Percentiles rank a stretch among this genome's conserved stretches.
These are phyloP conservation scores for Lycopodina hypogea DNA, from an alignment of 37 sponge, comb jelly and placozoan species.

Conservation along the genomic window DNA sequence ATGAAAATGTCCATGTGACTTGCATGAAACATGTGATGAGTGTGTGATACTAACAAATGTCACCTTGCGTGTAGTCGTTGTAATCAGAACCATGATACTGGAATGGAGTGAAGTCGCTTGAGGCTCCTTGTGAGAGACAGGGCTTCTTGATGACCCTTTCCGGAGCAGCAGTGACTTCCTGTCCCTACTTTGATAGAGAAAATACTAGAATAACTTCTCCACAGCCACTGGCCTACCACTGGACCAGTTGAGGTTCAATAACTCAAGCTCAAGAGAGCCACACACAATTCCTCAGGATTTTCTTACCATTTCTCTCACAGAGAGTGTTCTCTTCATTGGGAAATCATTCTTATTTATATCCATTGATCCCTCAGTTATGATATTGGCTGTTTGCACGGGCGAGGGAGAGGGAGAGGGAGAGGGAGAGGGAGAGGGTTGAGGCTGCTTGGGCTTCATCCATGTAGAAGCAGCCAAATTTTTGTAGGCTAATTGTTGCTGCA, in stretches of 20 bases:
- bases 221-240: too few relatives aligned
- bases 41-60: background rate
- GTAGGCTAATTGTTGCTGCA: constrained; percentile 11
- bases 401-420: too few relatives aligned
- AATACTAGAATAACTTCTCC: too few relatives aligned
- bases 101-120: constrained; percentile 17
- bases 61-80: constrained; percentile 25
- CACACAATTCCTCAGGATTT: too few relatives aligned
- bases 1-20: too few relatives aligned
- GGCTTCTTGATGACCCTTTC: background rate
- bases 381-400: background rate
- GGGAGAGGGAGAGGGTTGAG: too few relatives aligned
- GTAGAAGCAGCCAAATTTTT: background rate
- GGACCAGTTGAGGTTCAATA: too few relatives aligned
- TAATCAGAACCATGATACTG: constrained; percentile 27
- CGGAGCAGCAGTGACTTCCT: background rate
- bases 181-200: background rate
- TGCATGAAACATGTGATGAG: too few relatives aligned
- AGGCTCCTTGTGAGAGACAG: background rate
- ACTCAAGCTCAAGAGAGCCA: too few relatives aligned
- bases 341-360: background rate
- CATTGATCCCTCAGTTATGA: background rate
- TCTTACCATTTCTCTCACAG: constrained; percentile 49
- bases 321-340: background rate
- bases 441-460: background rate